Percentiles rank a stretch among this genome's conserved stretches.
These are phyloP conservation scores for Drosophila tristis DNA, from an alignment of 1,140 invertebrate species.

Conservation along the genomic window DNA sequence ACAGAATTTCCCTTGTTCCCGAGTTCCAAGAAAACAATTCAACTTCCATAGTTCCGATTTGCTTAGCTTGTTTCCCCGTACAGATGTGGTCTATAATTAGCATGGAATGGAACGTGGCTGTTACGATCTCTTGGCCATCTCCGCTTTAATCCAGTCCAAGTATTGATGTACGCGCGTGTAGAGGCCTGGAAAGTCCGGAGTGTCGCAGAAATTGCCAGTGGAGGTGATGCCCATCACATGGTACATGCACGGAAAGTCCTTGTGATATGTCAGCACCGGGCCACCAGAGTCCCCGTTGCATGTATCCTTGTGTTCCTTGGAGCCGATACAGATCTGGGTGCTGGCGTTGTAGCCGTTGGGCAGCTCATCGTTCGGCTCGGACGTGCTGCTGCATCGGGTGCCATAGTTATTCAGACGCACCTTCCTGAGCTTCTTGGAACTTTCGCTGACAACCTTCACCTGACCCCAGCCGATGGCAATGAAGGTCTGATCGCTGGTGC, in stretches of 20 bases:
- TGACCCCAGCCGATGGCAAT: constrained; percentile 66
- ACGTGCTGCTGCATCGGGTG: constrained; percentile 64
- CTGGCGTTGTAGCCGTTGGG: constrained; percentile 84
- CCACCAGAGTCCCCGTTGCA: constrained; percentile 83
- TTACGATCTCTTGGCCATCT: constrained; percentile 32
- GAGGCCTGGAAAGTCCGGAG: constrained; percentile 52
- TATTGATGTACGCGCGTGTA: constrained; percentile 74
- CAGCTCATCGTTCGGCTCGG: constrained; percentile 59
- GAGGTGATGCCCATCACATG: constrained; percentile 74
- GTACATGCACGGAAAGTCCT: constrained; percentile 61
- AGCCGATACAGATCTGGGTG: constrained; percentile 89
- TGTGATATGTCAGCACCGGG: constrained; percentile 65
- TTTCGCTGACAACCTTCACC: constrained; percentile 16
- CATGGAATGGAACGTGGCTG: no score
- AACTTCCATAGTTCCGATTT: no score
- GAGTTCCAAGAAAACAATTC: constrained; percentile 5
- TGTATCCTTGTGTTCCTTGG: constrained; percentile 84
- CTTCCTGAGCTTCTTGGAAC: constrained; percentile 84
- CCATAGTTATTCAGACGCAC: constrained; percentile 82
- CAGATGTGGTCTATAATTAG: no score
- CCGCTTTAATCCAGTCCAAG: constrained; percentile 67
- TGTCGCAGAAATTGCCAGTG: constrained; percentile 60
- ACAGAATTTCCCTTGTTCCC: constrained; percentile 7
- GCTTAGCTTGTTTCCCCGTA: no score
- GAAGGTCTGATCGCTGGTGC: constrained; percentile 18